phyloP scores from a whole-genome alignment of 1,140 invertebrate species.

The Pachyrhynchus sulphureomaculatus region DNA sequence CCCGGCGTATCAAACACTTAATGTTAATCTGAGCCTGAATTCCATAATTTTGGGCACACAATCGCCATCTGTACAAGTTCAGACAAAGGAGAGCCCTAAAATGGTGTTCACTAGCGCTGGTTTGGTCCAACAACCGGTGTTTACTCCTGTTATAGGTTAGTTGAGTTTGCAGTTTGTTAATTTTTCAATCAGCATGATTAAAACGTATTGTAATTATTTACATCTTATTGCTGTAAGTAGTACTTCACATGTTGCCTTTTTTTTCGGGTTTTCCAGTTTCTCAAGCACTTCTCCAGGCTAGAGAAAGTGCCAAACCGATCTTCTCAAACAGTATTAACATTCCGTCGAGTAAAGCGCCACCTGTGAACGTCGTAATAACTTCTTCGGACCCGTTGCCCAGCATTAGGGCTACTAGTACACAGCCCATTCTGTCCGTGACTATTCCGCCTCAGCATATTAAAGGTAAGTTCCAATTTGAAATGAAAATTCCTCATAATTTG shows the following conservation, averaged over 20 bases:
- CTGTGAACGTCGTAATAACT: constrained; percentile 77
- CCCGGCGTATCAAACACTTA: constrained; percentile 19
- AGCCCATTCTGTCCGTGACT: constrained; percentile 68
- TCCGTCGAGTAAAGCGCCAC: constrained; percentile 56
- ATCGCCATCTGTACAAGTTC: constrained; percentile 1
- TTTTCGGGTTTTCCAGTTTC: too few species aligned
- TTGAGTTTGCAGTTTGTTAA: too few species aligned
- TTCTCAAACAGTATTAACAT: too few species aligned
- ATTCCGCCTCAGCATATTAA: constrained; percentile 76
- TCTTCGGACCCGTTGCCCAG: constrained; percentile 74
- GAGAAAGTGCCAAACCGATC: too few species aligned
- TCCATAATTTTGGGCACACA: constrained; percentile 8
- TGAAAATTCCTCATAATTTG: too few species aligned
- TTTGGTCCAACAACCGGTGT: constrained; percentile 3
- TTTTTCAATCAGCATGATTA: too few species aligned
- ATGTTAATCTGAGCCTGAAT: background rate
- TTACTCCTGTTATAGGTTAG: constrained; percentile 4
- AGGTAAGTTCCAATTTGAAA: constrained; percentile 45
- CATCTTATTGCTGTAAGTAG: too few species aligned
- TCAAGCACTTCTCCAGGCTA: too few species aligned
- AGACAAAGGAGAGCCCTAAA: constrained; percentile 20
- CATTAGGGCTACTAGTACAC: constrained; percentile 43
- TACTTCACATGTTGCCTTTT: too few species aligned
- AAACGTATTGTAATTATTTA: too few species aligned
- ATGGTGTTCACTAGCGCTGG: background rate